Base-by-base conservation (phyloP, 2,888 invertebrate genomes). In the Aspidiotus rigidus region DNA sequence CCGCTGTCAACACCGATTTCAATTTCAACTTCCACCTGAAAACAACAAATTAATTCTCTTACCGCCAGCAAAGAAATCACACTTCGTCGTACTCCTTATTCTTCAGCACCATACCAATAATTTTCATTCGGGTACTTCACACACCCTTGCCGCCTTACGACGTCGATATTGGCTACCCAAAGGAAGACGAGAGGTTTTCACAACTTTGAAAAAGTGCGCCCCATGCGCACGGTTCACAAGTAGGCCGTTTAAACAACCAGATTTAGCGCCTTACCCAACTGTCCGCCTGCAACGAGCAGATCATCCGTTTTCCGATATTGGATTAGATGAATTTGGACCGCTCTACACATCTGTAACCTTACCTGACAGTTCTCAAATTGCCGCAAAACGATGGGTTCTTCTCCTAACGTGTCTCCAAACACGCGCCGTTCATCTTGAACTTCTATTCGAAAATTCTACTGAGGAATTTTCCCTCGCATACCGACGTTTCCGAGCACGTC, bases 11-110 rank as follows among this genome's bases (percentile, higher is more conserved):
- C 2, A 6, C 2, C 49, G n/a, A 13, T 49, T 49, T 49, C 3
- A 1, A 2, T 13, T 1, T n/a, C 2, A 1, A 49, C 49, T 6
- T 3, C 2, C 13, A 1, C 3, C 13, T 2, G 2, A 2, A 2
- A 56, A 1, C 7, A 5, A 7, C 1, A 56, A 1, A 7, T 17
- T 7, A 16, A 56, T 56, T 56, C 56, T 56, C 1, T 16, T 56
- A 16, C 49, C 49, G 3, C 2, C 10, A 11, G 16, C n/a, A 11
- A 15, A 11, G 2, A 7, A 15, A 2, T 1, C 1, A 2, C 56
- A 56, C 16, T 16, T 56, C 10, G 16, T 16, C 3, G 2, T 2
- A 17, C 16, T 15, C 7, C n/a, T 56, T 1, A 17, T 56, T 2
- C 3, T 1, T 1, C 1, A 56, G 2, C 5, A 15, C 6, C 56